A percentile compares a stretch with the other conserved stretches of the same genome.
These are phyloP conservation scores for Boulengeromyrus knoepffleri DNA, from an alignment of 2,113 vertebrate genomes.

Conservation along the genomic window DNA sequence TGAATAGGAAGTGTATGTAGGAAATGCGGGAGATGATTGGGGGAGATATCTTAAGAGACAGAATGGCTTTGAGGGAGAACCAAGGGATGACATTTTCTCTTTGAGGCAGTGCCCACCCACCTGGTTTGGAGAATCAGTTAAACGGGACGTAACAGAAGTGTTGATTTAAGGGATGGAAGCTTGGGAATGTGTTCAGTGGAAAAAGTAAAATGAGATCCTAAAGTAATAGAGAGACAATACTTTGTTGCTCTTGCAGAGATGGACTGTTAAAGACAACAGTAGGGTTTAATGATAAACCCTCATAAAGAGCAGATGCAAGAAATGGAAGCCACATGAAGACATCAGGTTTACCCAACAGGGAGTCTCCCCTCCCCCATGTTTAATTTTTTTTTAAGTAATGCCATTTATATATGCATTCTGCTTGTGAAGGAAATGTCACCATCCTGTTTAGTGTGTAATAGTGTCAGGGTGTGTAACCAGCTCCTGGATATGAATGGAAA, in stretches of 20 bases:
- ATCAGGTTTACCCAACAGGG: neutral
- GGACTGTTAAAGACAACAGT: neutral
- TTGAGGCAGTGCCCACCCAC: neutral
- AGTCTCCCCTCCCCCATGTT: neutral
- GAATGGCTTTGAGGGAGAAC: neutral
- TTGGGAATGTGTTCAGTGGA: neutral
- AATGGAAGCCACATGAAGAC: neutral
- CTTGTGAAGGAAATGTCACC: constrained; percentile 11
- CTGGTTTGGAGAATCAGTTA: neutral
- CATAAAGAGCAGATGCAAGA: neutral
- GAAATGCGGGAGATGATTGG: neutral
- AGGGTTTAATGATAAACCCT: neutral
- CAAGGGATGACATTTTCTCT: neutral
- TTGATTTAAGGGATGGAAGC: neutral
- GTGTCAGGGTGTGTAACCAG: constrained; percentile 13
- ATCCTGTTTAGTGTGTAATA: constrained; percentile 2
- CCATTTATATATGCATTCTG: neutral
- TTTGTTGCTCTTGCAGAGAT: neutral
- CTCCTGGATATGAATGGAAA: constrained; percentile 7
- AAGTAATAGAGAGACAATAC: neutral
- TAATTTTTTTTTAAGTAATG: neutral
- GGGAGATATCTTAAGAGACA: neutral
- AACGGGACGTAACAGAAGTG: neutral
- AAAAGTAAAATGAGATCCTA: neutral
- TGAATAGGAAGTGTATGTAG: neutral